phyloP scores from a whole-genome alignment of 2,888 invertebrate genomes.

The Pristionchus fissidentatus region DNA sequence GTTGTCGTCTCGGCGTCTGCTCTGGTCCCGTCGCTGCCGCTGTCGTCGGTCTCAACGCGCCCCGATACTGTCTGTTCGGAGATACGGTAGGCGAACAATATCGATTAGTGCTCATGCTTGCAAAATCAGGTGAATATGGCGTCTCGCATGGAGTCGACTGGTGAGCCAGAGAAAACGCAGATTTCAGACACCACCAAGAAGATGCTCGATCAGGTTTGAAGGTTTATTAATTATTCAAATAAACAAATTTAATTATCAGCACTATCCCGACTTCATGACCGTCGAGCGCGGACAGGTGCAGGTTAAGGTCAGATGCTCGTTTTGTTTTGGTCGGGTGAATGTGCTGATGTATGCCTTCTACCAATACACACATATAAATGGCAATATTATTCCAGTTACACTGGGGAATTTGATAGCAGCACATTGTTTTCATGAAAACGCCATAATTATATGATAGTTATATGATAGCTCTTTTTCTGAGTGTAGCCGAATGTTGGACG shows the following conservation, averaged over 20 bases:
- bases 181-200: slow-evolving; percentile 65
- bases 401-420: no score
- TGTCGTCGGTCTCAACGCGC: slow-evolving; percentile 74
- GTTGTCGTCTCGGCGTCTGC: slow-evolving; percentile 69
- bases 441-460: no score
- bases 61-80: slow-evolving; percentile 74
- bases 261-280: slow-evolving; percentile 67
- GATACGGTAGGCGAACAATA: slow-evolving; percentile 62
- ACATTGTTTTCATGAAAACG: no score
- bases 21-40: slow-evolving; percentile 73
- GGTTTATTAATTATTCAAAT: neutral
- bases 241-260: slow-evolving; percentile 32
- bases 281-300: slow-evolving; percentile 67
- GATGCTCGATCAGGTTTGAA: slow-evolving; percentile 57
- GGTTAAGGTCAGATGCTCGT: slow-evolving; percentile 60
- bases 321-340: no score
- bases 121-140: slow-evolving; percentile 67
- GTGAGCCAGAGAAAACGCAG: slow-evolving; percentile 70
- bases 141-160: slow-evolving; percentile 73
- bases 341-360: no score
- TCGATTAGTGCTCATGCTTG: neutral
- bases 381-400: no score
- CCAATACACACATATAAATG: no score
- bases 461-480: no score
- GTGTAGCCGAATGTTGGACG: no score